A percentile compares a stretch with the other conserved stretches of the same genome.
These are phyloP conservation scores for Cyclargus thomasi DNA, from an alignment of 1,140 invertebrate genomes.

Conservation along the genomic window DNA sequence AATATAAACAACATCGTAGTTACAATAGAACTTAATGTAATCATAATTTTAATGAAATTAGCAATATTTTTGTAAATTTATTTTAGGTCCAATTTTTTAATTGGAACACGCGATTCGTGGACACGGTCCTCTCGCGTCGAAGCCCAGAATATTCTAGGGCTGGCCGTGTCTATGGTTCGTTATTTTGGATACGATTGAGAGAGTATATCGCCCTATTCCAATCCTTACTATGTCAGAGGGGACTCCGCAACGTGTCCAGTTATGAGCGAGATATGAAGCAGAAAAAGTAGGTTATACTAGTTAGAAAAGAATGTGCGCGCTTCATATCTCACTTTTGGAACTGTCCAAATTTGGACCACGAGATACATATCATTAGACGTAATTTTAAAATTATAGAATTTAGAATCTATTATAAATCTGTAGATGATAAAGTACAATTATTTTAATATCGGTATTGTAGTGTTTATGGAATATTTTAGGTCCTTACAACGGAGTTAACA, in stretches of 20 bases:
- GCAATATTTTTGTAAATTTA: constrained; percentile 19
- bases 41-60: constrained; percentile 4
- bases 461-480: constrained; percentile 62
- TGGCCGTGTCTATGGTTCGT: constrained; percentile 25
- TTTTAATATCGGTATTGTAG: constrained; percentile 70
- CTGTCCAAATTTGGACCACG: constrained; percentile 69
- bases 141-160: constrained; percentile 24
- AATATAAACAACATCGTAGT: background rate
- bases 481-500: constrained; percentile 48
- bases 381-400: constrained; percentile 46
- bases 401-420: constrained; percentile 42
- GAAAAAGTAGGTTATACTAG: constrained; percentile 44
- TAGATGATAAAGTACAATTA: constrained; percentile 66
- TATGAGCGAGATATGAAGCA: constrained; percentile 68
- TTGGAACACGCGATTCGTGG: constrained; percentile 32
- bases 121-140: constrained; percentile 49
- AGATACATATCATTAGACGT: constrained; percentile 65
- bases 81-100: constrained; percentile 24
- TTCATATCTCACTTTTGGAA: constrained; percentile 72
- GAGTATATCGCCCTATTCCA: constrained; percentile 38
- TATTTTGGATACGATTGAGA: constrained; percentile 28
- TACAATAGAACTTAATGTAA: background rate
- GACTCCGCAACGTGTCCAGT: constrained; percentile 61
- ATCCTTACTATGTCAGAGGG: constrained; percentile 58
- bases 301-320: constrained; percentile 68